These are phyloP conservation scores for Eupithecia centaureata DNA, from an alignment of 2,888 invertebrate genomes.

Conservation along the genomic window DNA sequence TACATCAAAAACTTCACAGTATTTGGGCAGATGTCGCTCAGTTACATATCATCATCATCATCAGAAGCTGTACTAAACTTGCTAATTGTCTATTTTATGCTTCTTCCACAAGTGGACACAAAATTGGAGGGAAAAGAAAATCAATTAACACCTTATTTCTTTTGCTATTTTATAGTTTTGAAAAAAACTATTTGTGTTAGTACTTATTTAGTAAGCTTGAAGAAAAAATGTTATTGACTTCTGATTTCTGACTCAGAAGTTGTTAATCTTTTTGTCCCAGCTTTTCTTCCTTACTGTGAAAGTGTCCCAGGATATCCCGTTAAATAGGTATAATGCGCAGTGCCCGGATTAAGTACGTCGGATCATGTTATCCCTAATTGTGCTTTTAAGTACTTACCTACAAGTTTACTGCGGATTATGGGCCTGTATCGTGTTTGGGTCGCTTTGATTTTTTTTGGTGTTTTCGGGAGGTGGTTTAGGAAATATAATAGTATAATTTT, in stretches of 20 bases:
- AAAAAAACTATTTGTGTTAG: too few species aligned
- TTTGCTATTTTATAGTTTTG: too few species aligned
- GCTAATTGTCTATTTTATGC: too few species aligned
- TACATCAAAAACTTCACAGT: too few species aligned
- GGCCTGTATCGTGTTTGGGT: slow-evolving; percentile 23
- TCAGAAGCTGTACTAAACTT: too few species aligned
- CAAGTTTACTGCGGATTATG: slow-evolving; percentile 66
- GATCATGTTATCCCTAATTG: slow-evolving; percentile 78
- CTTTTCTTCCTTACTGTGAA: slow-evolving; percentile 18
- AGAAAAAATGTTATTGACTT: too few species aligned
- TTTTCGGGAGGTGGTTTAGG: not conserved
- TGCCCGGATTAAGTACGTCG: slow-evolving; percentile 68
- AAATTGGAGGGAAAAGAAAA: too few species aligned
- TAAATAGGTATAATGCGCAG: slow-evolving; percentile 79
- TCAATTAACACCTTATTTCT: too few species aligned
- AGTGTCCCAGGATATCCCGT: slow-evolving; percentile 65
- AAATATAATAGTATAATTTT: not conserved
- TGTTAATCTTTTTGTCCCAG: not conserved
- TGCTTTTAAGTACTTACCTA: slow-evolving; percentile 61
- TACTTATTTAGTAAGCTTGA: too few species aligned
- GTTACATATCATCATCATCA: not conserved
- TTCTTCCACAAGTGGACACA: too few species aligned
- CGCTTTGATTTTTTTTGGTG: slow-evolving; percentile 19
- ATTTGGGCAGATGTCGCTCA: too few species aligned
- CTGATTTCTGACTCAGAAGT: not conserved